Base-by-base conservation (phyloP, 1,140 invertebrate species). In the Pseudobourletiella spinata region DNA sequence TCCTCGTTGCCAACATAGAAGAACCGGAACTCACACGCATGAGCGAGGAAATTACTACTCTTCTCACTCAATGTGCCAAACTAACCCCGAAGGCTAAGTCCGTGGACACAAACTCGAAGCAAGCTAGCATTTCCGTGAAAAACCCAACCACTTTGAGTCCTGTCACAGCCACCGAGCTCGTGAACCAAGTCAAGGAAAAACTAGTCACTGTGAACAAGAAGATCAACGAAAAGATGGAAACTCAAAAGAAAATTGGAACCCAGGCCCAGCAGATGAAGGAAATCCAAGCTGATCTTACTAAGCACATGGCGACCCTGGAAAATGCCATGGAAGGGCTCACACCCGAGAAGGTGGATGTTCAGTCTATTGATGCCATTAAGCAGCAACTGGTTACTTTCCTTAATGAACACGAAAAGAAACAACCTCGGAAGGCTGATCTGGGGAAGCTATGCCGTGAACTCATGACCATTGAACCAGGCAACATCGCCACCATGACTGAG, bases 381-480 rank as follows among this genome's bases (percentile, higher is more conserved):
- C 79, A 83, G 56, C 35, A 44, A 16, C 26, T 67, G 15, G 26
- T 59, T 50, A 42, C 30, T n/a, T 8, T 56, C 2, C 50, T 77
- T 30, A 78, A 81, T 60, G 75, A 79, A 3, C 78, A 82, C 32
- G 78, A 80, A 35, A 70, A 74, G 20, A 74, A 77, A 25, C 72
- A 76, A 6, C 72, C 74, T 18, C 66, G 80, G 0, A 85, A 84
- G 71, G 77, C 84, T 48, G 76, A 78, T 51, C 75, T 88, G 1
- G 79, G 83, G 32, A 80, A 83, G 68, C 83, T 90, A 77, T 88
- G 87, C 1, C 77, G 84, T 20, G 78, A 83, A 54, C 73, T 92
- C 35, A 86, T 91, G 79, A 84, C 86, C 68, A 84, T 88, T 75
- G 89, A 91, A 75, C 84, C 88, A 65, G 81, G 82, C 26, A 86